These are phyloP conservation scores for Pandemis heparana DNA, from an alignment of 2,888 invertebrate genomes.

Conservation along the genomic window DNA sequence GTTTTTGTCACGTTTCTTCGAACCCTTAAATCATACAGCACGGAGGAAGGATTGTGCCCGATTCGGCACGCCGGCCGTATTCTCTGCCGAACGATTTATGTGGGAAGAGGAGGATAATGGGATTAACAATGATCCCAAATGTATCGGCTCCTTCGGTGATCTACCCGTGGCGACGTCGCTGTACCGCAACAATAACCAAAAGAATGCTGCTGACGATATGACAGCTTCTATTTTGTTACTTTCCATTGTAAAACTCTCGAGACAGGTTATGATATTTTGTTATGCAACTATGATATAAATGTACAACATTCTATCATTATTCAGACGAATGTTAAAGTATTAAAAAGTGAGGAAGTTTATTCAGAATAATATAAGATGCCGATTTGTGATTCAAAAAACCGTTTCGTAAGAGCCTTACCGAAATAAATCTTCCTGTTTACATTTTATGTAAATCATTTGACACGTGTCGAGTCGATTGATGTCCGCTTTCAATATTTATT, in stretches of 20 bases:
- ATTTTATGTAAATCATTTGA: constrained; percentile 28
- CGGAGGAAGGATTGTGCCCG: constrained; percentile 30
- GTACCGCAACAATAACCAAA: constrained; percentile 26
- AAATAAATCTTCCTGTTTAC: constrained; percentile 35
- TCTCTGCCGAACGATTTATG: constrained; percentile 8
- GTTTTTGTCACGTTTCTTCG: constrained; percentile 23
- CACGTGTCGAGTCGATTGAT: constrained; percentile 32
- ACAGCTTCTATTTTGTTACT: constrained; percentile 12
- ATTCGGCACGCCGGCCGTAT: constrained; percentile 36
- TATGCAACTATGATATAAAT: neutral
- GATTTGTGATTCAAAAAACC: constrained; percentile 29
- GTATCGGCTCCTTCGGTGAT: constrained; percentile 15
- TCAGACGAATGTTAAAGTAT: neutral
- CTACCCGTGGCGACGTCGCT: neutral
- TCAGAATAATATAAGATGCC: neutral
- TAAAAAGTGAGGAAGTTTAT: neutral
- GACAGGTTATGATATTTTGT: neutral
- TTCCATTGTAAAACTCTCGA: neutral
- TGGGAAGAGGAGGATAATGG: constrained; percentile 13
- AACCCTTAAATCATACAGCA: constrained; percentile 29
- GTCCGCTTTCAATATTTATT: constrained; percentile 24
- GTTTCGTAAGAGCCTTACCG: constrained; percentile 12
- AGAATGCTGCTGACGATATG: constrained; percentile 31
- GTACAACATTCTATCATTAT: neutral
- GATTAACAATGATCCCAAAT: constrained; percentile 21